phyloP scores from a whole-genome alignment of 2,888 invertebrate genomes.

The Euclidia mi region DNA sequence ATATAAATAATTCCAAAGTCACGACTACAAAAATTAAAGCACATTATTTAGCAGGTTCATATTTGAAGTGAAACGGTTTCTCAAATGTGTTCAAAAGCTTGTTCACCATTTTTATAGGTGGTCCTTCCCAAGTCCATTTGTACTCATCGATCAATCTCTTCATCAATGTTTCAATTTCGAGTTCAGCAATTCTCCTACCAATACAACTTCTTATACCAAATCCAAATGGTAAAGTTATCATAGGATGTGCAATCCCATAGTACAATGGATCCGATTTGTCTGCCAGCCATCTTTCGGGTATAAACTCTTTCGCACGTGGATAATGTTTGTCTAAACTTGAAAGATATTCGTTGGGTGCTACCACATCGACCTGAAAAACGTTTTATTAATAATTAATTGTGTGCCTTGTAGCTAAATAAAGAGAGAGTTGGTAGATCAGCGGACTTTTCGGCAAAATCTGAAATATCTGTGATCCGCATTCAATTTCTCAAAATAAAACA shows the following conservation, averaged over 20 bases:
- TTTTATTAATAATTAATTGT: too few species aligned
- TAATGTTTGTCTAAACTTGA: conserved; percentile 89
- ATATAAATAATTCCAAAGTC: too few species aligned
- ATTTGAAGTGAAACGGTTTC: conserved; percentile 74
- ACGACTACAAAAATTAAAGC: too few species aligned
- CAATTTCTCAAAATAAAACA: too few species aligned
- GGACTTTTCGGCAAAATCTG: too few species aligned
- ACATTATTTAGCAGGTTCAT: conserved; percentile 51
- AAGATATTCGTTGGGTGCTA: conserved; percentile 93
- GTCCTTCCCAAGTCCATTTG: conserved; percentile 78
- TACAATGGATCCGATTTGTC: conserved; percentile 82
- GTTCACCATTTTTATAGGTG: conserved; percentile 70
- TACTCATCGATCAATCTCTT: conserved; percentile 73
- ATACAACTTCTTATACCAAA: conserved; percentile 92
- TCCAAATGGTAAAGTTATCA: conserved; percentile 92
- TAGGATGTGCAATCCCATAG: conserved; percentile 88
- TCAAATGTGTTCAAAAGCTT: conserved; percentile 71
- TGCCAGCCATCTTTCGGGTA: conserved; percentile 93
- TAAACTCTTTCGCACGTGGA: conserved; percentile 87
- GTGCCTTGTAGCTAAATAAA: too few species aligned
- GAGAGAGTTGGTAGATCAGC: too few species aligned
- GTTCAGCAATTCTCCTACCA: conserved; percentile 93
- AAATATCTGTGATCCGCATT: too few species aligned
- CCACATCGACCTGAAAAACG: conserved; percentile 73
- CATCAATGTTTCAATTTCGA: conserved; percentile 91